These are phyloP conservation scores for Agonum fuliginosum DNA, from an alignment of 2,888 invertebrate genomes.

Conservation along the genomic window DNA sequence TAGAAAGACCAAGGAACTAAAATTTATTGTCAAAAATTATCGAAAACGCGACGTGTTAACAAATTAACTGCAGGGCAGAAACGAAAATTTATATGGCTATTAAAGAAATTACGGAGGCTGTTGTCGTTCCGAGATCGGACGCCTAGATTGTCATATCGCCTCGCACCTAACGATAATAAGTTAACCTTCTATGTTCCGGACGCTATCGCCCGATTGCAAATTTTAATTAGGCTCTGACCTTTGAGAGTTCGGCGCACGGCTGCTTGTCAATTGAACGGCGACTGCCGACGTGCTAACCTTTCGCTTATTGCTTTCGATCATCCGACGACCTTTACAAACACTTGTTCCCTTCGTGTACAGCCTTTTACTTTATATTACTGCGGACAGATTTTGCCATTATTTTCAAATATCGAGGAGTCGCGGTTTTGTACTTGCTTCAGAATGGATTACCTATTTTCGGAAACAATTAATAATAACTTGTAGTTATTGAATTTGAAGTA, in stretches of 20 bases:
- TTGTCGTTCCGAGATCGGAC: slow-evolving; percentile 12
- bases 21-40: slow-evolving; percentile 29
- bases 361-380: neutral
- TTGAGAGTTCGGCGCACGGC: neutral
- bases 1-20: slow-evolving; percentile 1
- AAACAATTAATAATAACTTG: no score
- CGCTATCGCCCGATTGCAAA: slow-evolving; percentile 16
- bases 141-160: slow-evolving; percentile 30
- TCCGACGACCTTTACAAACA: slow-evolving; percentile 8
- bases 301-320: slow-evolving; percentile 44
- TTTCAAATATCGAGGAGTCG: no score
- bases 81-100: slow-evolving; percentile 27
- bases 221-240: slow-evolving; percentile 36
- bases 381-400: neutral
- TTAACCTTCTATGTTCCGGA: slow-evolving; percentile 9
- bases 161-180: neutral
- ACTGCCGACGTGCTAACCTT: slow-evolving; percentile 37
- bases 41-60: slow-evolving; percentile 43
- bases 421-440: no score
- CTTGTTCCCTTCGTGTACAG: neutral
- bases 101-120: slow-evolving; percentile 13
- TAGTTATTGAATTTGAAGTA: no score
- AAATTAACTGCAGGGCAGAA: slow-evolving; percentile 15
- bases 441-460: no score
- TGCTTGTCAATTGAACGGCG: slow-evolving; percentile 35